Base-by-base conservation (phyloP, 2,113 vertebrate genomes). In the Microcebus murinus region DNA sequence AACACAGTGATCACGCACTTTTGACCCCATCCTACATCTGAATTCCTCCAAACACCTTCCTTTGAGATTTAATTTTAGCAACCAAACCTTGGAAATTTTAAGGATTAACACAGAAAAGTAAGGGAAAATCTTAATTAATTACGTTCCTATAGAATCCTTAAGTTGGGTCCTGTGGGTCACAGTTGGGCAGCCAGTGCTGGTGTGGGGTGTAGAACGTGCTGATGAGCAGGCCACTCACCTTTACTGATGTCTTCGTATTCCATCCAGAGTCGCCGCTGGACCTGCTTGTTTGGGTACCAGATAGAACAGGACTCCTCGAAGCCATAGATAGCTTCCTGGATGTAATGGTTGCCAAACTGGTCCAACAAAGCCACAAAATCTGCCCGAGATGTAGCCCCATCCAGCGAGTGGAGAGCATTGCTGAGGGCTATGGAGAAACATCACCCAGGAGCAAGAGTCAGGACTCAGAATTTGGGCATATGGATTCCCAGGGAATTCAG, bases 181-280 rank as follows among this genome's bases (percentile, higher is more conserved):
- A 48, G 12, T 1, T 4, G 5, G 59, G 34, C 12, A 15, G 15
- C 29, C 3, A 8, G 10, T 11, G 20, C 15, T 61, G 52, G 31
- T 12, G 18, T 1, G 3, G n/a, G 48, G 27, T 34, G 11, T 3
- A 45, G 82, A 50, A 25, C 5, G 21, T 17, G 45, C 67, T n/a
- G 14, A 11, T 1, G 1, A 25, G 50, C 36, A 14, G 0, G 6
- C 12, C 55, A 94, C 97, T 96, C 97, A 99, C 99, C 99, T 99
- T 99, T 99, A 98, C 99, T 99, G 96, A 99, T 99, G 97, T 99
- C 99, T 98, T 99, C 99, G n/a, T 99, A 99, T 96, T 99, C 99
- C 86, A 99, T 97, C 99, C 99, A 99, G 97, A 99, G 99, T 98
- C 99, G 99, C 57, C 99, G 98, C 98, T 99, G 99, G 91, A 99